Conservation (phyloP, 2,888 invertebrate species). For the Troides helena region DNA sequence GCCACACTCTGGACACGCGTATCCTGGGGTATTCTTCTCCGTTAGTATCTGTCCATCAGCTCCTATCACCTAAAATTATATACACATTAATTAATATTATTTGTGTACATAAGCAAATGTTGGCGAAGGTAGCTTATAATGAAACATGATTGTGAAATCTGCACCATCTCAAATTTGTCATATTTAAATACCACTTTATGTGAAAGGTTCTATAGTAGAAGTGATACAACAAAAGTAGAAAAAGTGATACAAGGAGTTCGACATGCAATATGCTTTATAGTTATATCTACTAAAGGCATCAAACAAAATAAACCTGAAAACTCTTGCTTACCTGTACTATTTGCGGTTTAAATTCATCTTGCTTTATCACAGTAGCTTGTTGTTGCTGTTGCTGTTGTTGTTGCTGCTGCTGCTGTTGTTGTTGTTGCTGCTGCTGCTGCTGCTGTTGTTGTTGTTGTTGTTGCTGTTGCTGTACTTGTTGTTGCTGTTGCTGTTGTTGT, state of each 20-base stretch:
- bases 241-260: no score
- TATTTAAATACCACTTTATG: no score
- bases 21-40: conserved; percentile 66
- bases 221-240: no score
- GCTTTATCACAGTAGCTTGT: conserved; percentile 73
- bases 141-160: no score
- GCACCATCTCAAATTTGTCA: no score
- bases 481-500: conserved; percentile 46
- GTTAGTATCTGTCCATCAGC: conserved; percentile 68
- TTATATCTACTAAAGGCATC: no score
- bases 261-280: no score
- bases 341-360: conserved; percentile 76
- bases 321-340: conserved; percentile 71
- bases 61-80: conserved; percentile 59
- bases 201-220: no score
- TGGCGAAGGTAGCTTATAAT: no score
- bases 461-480: conserved; percentile 49
- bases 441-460: conserved; percentile 67
- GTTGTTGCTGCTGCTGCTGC: conserved; percentile 52
- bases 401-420: conserved; percentile 59
- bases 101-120: no score
- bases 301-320: no score
- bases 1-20: conserved; percentile 74
- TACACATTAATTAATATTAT: no score
- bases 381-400: conserved; percentile 54